phyloP scores from a whole-genome alignment of 2,113 vertebrate genomes.

The Lutjanus erythropterus region DNA sequence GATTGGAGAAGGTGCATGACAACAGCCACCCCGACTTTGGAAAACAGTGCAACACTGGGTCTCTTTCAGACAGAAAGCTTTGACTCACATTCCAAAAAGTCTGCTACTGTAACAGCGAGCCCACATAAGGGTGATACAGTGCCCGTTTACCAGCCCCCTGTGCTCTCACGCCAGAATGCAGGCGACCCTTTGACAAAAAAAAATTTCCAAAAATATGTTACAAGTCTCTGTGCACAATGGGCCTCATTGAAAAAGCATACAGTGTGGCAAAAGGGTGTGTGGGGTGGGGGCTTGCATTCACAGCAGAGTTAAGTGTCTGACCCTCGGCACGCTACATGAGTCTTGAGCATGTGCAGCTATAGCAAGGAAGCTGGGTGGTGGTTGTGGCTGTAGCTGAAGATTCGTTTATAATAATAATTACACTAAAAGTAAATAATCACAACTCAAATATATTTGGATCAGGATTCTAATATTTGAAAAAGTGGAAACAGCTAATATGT shows the following conservation, averaged over 20 bases:
- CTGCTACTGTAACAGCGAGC: conserved; percentile 63
- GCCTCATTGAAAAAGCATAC: conserved; percentile 66
- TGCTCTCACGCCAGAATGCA: conserved; percentile 63
- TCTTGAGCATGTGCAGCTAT: conserved; percentile 4
- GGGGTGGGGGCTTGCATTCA: conserved; percentile 35
- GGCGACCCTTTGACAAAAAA: conserved; percentile 57
- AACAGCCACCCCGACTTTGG: conserved; percentile 53
- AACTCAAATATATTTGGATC: background rate
- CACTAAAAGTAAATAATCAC: no score
- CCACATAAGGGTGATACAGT: conserved; percentile 60
- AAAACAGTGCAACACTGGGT: conserved; percentile 58
- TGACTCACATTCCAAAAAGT: conserved; percentile 66
- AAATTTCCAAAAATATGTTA: conserved; percentile 76
- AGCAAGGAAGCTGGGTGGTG: background rate
- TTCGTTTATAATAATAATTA: background rate
- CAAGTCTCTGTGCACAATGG: conserved; percentile 68
- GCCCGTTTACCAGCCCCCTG: conserved; percentile 48
- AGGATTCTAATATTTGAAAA: background rate
- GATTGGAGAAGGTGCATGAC: conserved; percentile 58
- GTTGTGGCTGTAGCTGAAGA: background rate
- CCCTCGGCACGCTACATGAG: conserved; percentile 13
- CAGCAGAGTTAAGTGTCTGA: conserved; percentile 22
- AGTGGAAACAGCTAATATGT: background rate
- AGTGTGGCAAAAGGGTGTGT: conserved; percentile 36
- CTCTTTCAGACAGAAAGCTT: conserved; percentile 64